phyloP scores from a whole-genome alignment of 2,113 vertebrate genomes.

The Channa maculata region DNA sequence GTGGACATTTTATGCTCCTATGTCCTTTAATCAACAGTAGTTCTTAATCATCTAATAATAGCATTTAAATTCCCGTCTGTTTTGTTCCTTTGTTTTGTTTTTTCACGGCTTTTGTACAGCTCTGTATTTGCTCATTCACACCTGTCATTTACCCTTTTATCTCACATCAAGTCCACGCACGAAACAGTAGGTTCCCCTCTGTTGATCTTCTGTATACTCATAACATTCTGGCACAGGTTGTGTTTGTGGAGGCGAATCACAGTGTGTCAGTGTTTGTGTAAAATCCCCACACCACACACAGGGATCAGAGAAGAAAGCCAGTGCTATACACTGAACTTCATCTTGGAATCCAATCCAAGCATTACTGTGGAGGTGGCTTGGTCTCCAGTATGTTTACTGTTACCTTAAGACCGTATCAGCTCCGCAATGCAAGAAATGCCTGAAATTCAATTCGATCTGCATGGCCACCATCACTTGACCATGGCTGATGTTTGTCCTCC shows the following conservation, averaged over 20 bases:
- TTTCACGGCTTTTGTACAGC: background rate
- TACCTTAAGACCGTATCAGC: constrained; percentile 54
- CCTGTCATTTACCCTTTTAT: constrained; percentile 25
- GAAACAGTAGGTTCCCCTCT: constrained; percentile 23
- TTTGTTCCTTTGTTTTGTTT: no score
- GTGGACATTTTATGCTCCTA: background rate
- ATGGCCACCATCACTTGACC: constrained; percentile 72
- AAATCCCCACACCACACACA: constrained; percentile 59
- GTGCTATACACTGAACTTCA: constrained; percentile 33
- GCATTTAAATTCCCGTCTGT: background rate
- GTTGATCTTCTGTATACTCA: constrained; percentile 21
- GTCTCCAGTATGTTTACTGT: constrained; percentile 58
- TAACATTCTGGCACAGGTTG: constrained; percentile 50
- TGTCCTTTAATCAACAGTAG: constrained; percentile 13
- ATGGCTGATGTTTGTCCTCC: constrained; percentile 57
- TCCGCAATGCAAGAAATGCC: constrained; percentile 52
- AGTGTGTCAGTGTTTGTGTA: constrained; percentile 60
- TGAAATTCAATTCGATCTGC: constrained; percentile 76
- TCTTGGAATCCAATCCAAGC: constrained; percentile 64
- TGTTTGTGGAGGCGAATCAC: constrained; percentile 62
- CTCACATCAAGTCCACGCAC: constrained; percentile 18
- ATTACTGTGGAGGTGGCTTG: constrained; percentile 47
- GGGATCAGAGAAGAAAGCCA: constrained; percentile 66
- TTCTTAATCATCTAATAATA: background rate
- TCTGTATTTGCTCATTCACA: constrained; percentile 3